These are phyloP conservation scores for Teleogryllus occipitalis DNA, from an alignment of 1,140 invertebrate species.

Conservation along the genomic window DNA sequence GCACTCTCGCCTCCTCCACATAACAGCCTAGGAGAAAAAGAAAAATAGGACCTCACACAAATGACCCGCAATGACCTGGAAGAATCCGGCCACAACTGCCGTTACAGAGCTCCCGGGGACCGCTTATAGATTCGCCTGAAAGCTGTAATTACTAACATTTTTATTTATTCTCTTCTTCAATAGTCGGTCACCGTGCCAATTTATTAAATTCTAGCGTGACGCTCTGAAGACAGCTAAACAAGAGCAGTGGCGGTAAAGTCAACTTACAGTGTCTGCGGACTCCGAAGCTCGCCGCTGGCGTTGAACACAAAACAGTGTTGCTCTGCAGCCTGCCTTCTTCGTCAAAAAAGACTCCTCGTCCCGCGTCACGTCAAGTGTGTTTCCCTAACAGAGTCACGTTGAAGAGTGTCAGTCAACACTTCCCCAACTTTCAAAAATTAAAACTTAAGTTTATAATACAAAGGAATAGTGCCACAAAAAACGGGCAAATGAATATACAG, in stretches of 20 bases:
- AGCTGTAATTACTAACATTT: no score
- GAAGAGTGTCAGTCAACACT: background rate
- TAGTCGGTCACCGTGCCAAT: no score
- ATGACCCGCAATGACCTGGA: no score
- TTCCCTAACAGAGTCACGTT: background rate
- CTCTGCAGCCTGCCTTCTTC: background rate
- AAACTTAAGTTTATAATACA: background rate
- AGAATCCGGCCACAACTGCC: no score
- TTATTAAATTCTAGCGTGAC: background rate
- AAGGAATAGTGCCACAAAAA: no score
- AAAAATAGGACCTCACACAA: no score
- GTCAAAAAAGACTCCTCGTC: conserved; percentile 6
- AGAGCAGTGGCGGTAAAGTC: background rate
- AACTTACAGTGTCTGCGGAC: conserved; percentile 14
- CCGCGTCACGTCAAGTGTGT: background rate
- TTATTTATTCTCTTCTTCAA: no score
- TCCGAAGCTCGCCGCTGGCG: conserved; percentile 13
- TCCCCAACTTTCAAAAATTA: background rate
- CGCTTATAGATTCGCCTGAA: no score
- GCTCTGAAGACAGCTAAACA: background rate
- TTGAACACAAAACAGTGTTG: conserved; percentile 20
- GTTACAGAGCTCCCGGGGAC: no score
- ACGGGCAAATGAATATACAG: no score
- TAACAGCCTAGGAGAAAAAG: no score
- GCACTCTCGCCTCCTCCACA: no score